These are phyloP conservation scores for Kobus ellipsiprymnus DNA, from an alignment of 2,113 vertebrate species.

Conservation along the genomic window DNA sequence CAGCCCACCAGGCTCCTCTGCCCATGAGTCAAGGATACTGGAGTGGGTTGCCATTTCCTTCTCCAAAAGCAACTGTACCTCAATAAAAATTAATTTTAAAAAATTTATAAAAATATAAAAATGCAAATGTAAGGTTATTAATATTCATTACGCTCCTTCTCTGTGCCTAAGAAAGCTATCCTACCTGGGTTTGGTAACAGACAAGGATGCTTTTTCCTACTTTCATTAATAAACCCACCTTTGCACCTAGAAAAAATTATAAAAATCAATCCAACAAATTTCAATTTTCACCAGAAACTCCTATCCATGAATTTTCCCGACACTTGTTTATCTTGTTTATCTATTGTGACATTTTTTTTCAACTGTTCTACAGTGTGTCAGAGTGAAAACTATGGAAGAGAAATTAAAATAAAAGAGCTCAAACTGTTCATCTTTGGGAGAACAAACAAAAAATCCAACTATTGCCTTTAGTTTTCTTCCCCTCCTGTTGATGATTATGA, in stretches of 20 bases:
- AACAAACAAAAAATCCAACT: neutral
- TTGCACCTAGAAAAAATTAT: neutral
- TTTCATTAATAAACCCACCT: neutral
- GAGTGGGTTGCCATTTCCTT: neutral
- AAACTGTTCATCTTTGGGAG: neutral
- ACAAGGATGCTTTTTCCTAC: neutral
- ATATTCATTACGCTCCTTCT: neutral
- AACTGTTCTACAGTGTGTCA: neutral
- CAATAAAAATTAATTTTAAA: neutral
- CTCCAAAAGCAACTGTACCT: neutral
- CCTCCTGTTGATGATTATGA: neutral
- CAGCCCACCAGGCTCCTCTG: neutral
- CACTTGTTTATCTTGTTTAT: neutral
- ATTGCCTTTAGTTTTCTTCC: neutral
- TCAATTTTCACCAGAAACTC: neutral
- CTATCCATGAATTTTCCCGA: neutral
- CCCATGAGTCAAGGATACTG: neutral
- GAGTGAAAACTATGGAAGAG: neutral
- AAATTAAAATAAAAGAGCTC: neutral
- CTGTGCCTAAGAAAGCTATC: neutral
- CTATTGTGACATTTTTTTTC: neutral
- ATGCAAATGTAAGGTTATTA: neutral
- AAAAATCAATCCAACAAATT: neutral
- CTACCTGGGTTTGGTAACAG: neutral
- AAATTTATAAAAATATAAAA: neutral